Conservation (phyloP, 2,888 invertebrate species). For the Callyntrura guangdongensis region DNA sequence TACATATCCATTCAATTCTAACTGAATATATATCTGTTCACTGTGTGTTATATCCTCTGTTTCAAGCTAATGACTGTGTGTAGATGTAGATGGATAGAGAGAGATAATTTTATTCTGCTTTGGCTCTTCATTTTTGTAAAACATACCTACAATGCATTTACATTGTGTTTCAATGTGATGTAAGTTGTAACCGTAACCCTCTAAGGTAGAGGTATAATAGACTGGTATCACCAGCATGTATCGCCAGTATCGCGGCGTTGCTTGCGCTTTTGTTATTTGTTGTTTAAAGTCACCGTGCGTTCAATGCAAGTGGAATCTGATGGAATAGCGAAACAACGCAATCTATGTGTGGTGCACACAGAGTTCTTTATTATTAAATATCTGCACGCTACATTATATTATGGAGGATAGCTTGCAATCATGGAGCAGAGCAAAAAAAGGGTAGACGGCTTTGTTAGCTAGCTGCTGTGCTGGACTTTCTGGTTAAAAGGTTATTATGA, state of each 20-base stretch:
- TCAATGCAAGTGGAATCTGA: not conserved
- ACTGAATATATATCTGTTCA: not conserved
- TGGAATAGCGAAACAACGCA: not conserved
- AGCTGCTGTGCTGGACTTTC: too few relatives aligned
- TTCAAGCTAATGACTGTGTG: not conserved
- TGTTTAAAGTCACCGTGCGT: too few relatives aligned
- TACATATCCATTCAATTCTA: conserved; percentile 19
- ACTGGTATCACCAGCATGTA: too few relatives aligned
- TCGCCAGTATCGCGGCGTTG: not conserved
- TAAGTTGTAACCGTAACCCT: too few relatives aligned
- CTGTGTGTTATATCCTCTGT: not conserved
- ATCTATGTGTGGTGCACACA: not conserved
- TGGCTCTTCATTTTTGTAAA: not conserved
- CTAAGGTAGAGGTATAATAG: too few relatives aligned
- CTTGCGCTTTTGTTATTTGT: not conserved
- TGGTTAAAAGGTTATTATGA: not conserved
- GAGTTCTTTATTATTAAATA: too few relatives aligned
- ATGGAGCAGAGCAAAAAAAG: too few relatives aligned
- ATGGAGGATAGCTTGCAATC: too few relatives aligned
- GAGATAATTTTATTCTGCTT: not conserved
- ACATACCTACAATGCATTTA: not conserved
- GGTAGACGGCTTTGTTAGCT: too few relatives aligned
- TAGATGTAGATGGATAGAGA: not conserved
- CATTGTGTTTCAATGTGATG: too few relatives aligned
- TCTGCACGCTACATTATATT: too few relatives aligned